These are phyloP conservation scores for Urocynchramus pylzowi DNA, from an alignment of 2,113 vertebrate genomes.

Conservation along the genomic window DNA sequence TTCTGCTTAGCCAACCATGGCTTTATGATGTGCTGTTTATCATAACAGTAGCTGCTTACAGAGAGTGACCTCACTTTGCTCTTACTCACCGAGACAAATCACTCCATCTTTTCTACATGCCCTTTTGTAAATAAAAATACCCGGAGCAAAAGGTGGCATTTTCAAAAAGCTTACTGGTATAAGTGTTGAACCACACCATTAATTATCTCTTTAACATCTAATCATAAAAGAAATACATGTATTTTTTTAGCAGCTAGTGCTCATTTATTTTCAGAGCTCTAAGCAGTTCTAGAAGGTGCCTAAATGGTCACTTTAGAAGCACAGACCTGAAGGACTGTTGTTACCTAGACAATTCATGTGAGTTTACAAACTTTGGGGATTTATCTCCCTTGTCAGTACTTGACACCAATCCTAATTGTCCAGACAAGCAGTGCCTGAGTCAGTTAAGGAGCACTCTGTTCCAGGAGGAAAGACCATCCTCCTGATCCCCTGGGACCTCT, in stretches of 20 bases:
- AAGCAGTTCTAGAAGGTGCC: neutral
- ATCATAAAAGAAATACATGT: neutral
- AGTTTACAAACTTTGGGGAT: neutral
- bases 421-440: neutral
- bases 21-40: neutral
- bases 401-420: neutral
- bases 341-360: neutral
- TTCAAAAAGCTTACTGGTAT: neutral
- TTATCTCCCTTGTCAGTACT: neutral
- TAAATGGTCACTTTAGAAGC: neutral
- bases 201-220: neutral
- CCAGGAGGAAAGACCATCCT: neutral
- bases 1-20: neutral
- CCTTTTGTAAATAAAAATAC: neutral
- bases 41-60: neutral
- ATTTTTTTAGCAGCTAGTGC: neutral
- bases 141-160: neutral
- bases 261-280: neutral
- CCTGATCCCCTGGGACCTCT: neutral
- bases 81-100: neutral
- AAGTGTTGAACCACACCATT: neutral
- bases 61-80: neutral
- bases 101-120: neutral
- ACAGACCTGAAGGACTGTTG: neutral
- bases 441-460: neutral